phyloP scores from a whole-genome alignment of 2,113 vertebrate genomes.

The Semnornis frantzii region DNA sequence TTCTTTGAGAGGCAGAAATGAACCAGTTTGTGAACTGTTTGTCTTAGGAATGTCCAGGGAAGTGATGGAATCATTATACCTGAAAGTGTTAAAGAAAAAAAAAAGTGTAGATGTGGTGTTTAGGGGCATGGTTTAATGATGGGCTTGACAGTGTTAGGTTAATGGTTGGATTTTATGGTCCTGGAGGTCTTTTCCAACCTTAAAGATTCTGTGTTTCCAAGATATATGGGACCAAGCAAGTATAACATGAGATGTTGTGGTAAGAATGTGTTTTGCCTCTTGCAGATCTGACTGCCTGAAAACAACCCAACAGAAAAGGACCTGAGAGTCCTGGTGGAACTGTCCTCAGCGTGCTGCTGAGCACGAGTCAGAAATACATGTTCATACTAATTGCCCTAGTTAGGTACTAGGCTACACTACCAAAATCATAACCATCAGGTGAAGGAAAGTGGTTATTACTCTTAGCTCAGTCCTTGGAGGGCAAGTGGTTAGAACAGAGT shows the following conservation, averaged over 20 bases:
- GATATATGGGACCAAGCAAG: background rate
- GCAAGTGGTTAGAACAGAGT: background rate
- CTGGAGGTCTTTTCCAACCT: no score
- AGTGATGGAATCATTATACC: no score
- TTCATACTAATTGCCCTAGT: background rate
- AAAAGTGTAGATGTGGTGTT: no score
- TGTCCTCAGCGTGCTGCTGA: background rate
- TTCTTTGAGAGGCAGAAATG: background rate
- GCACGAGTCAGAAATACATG: background rate
- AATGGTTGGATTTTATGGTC: no score
- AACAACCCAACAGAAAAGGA: background rate
- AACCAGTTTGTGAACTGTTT: background rate
- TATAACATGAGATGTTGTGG: background rate
- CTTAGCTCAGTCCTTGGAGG: background rate
- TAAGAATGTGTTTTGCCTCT: background rate
- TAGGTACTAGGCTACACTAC: background rate
- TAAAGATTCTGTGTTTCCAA: no score
- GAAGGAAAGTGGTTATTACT: background rate
- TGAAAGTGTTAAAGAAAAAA: no score
- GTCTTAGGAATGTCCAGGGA: background rate
- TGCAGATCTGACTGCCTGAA: background rate
- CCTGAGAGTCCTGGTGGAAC: background rate
- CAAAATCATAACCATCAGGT: background rate
- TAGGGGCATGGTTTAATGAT: no score
- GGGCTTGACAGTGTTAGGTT: no score